Conservation (phyloP, 2,888 invertebrate genomes). For the Dynastes maya region DNA sequence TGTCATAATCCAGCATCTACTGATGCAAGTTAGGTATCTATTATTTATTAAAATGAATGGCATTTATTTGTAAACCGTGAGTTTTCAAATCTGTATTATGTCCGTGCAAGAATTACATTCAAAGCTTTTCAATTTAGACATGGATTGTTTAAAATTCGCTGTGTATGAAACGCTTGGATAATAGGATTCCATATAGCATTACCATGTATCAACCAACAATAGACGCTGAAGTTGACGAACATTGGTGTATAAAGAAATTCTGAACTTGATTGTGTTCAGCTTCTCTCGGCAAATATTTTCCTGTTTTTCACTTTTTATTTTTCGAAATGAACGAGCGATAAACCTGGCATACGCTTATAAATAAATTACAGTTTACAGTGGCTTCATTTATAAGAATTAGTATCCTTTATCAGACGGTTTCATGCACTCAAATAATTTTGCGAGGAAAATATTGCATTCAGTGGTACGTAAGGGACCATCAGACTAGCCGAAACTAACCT, state of each 20-base stretch:
- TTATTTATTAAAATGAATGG: no score
- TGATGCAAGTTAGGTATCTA: no score
- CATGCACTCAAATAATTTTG: constrained; percentile 17
- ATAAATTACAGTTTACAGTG: not conserved
- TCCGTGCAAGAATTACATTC: no score
- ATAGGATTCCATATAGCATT: constrained; percentile 1
- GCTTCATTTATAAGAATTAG: not conserved
- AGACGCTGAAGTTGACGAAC: not conserved
- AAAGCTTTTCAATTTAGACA: no score
- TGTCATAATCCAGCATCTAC: no score
- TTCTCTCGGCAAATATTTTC: no score
- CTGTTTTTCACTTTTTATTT: no score
- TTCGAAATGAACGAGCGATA: not conserved
- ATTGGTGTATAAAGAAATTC: not conserved
- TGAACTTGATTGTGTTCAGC: no score
- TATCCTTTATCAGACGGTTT: constrained; percentile 5
- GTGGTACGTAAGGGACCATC: constrained; percentile 10
- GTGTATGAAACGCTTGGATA: not conserved
- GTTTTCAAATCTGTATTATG: no score
- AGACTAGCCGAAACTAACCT: constrained; percentile 5
- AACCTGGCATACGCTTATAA: not conserved
- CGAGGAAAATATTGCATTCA: constrained; percentile 11
- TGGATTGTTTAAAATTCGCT: no score
- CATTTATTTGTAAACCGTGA: no score
- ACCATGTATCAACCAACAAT: constrained; percentile 4